Percentiles rank a stretch among this genome's conserved stretches.
Evolutionary conservation across 2,888 invertebrate genomes (phyloP).

Genomic region (Acleris holmiana): DNA sequence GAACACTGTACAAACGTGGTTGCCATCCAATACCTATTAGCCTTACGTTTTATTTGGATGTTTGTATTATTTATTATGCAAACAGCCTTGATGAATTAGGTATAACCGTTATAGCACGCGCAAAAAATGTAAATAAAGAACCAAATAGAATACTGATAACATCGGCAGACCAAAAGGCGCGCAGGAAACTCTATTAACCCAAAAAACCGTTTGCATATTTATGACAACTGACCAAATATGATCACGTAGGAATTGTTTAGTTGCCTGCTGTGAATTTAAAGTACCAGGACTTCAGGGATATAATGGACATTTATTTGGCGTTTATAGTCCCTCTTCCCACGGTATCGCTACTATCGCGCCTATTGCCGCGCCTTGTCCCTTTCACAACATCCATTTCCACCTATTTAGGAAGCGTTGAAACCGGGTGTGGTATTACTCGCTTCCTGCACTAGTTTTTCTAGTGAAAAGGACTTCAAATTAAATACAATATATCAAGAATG

Average conservation of each 20-base stretch:
- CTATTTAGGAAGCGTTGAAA: constrained; percentile 33
- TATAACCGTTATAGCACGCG: constrained; percentile 32
- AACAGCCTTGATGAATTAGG: constrained; percentile 30
- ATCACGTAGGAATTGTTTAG: constrained; percentile 20
- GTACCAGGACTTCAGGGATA: constrained; percentile 16
- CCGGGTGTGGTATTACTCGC: constrained; percentile 21
- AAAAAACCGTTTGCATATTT: constrained; percentile 29
- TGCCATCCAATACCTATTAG: constrained; percentile 17
- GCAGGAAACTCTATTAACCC: constrained; percentile 32
- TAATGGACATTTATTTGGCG: constrained; percentile 16
- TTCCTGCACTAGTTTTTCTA: constrained; percentile 20
- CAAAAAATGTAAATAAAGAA: constrained; percentile 26
- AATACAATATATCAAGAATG: neutral
- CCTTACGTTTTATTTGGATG: constrained; percentile 22
- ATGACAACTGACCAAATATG: constrained; percentile 17
- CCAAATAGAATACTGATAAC: constrained; percentile 33
- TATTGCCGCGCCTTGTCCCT: constrained; percentile 26
- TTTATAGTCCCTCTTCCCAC: constrained; percentile 29
- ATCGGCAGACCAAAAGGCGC: constrained; percentile 17
- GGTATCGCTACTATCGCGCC: constrained; percentile 30
- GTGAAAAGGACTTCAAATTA: neutral
- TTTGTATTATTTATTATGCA: constrained; percentile 15
- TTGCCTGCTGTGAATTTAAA: constrained; percentile 22
- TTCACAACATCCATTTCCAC: constrained; percentile 36
- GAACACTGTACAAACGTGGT: constrained; percentile 14